Evolutionary conservation across 1,140 invertebrate genomes (phyloP).

Genomic region (Halictus rubicundus): DNA sequence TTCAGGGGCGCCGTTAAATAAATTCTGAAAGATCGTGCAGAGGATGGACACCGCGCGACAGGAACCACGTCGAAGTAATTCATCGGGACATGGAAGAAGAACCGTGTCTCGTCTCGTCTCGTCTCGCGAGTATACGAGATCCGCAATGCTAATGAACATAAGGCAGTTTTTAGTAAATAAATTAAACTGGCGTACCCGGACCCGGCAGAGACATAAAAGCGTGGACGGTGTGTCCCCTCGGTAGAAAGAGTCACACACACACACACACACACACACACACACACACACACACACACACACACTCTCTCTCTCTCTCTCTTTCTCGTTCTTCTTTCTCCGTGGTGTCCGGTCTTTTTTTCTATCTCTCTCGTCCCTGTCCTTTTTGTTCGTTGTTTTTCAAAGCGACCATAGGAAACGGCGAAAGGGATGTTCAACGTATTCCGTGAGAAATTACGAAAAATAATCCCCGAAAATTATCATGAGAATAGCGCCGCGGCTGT

Average conservation of each 20-base stretch:
- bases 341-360: not conserved
- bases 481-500: slow-evolving; percentile 59
- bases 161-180: slow-evolving; percentile 38
- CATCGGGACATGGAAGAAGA: no score
- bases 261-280: no score
- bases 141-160: slow-evolving; percentile 33
- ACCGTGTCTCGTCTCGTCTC: no score
- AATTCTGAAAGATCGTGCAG: no score
- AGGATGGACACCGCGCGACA: no score
- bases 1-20: no score
- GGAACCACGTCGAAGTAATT: no score
- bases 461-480: slow-evolving; percentile 72
- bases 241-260: not conserved
- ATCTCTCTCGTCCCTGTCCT: not conserved
- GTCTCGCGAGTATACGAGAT: not conserved
- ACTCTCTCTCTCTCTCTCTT: no score
- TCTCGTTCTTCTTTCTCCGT: no score
- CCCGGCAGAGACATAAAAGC: slow-evolving; percentile 34
- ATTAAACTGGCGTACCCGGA: slow-evolving; percentile 10
- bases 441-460: slow-evolving; percentile 69
- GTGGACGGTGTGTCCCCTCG: not conserved
- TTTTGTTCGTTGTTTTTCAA: not conserved
- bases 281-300: no score
- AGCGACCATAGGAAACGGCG: slow-evolving; percentile 14
- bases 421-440: slow-evolving; percentile 63